phyloP scores from a whole-genome alignment of 2,888 invertebrate species.

The Chouioia cunea region DNA sequence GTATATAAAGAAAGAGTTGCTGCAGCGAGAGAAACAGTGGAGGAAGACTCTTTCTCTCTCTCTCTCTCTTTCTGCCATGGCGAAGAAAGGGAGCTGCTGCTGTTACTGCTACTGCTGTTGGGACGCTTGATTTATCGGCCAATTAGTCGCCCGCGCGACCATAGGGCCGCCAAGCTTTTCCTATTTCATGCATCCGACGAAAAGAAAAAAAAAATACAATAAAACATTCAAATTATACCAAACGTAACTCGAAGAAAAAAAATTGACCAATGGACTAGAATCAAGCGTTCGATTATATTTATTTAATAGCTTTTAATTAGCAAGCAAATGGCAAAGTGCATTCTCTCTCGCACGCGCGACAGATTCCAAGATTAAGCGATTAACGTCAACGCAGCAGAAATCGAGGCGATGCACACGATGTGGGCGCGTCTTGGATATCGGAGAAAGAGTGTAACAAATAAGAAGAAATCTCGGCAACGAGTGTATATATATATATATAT shows the following conservation, averaged over 20 bases:
- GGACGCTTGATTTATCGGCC: conserved; percentile 68
- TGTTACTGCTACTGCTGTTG: conserved; percentile 51
- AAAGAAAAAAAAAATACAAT: conserved; percentile 5
- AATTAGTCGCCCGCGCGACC: conserved; percentile 61
- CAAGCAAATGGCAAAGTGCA: too few relatives aligned
- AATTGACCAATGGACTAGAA: neutral
- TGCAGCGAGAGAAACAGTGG: conserved; percentile 12
- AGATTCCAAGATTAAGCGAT: conserved; percentile 40
- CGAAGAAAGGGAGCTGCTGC: conserved; percentile 43
- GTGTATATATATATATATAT: too few relatives aligned
- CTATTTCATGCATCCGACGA: conserved; percentile 36
- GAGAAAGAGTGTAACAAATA: too few relatives aligned
- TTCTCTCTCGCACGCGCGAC: too few relatives aligned
- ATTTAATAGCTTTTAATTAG: too few relatives aligned
- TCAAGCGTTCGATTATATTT: neutral
- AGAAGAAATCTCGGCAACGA: too few relatives aligned
- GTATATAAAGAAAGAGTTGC: neutral
- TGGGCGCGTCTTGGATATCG: neutral
- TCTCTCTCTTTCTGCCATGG: too few relatives aligned
- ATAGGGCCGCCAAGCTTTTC: conserved; percentile 33
- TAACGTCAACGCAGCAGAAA: conserved; percentile 16
- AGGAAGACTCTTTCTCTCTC: conserved; percentile 18
- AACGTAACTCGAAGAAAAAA: neutral
- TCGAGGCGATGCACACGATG: neutral
- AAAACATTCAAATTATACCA: neutral